Conservation (phyloP, 2,888 invertebrate species). For the Pomacea canaliculata region DNA sequence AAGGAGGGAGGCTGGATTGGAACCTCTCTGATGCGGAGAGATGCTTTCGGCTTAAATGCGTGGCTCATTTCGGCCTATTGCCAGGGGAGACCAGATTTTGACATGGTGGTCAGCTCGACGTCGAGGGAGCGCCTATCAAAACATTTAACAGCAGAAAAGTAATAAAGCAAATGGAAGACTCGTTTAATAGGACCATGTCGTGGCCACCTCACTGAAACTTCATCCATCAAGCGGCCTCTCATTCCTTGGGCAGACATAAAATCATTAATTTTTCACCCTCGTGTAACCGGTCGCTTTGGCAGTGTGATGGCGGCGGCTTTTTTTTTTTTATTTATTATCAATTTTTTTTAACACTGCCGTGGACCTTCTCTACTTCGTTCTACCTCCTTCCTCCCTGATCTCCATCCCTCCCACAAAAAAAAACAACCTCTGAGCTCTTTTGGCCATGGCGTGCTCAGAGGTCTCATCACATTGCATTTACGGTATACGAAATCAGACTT, state of each 20-base stretch:
- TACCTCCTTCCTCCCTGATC: too few species aligned
- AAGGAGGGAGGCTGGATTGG: background rate
- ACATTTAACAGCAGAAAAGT: constrained; percentile 29
- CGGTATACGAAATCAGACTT: too few species aligned
- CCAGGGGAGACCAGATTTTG: constrained; percentile 8
- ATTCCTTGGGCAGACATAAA: constrained; percentile 29
- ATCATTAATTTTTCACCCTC: constrained; percentile 31
- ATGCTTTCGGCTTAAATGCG: constrained; percentile 19
- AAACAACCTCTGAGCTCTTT: too few species aligned
- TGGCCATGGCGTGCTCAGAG: too few species aligned
- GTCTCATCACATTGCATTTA: too few species aligned
- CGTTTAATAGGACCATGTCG: constrained; percentile 29
- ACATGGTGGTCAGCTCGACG: constrained; percentile 2
- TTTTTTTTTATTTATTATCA: too few species aligned
- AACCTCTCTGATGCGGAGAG: constrained; percentile 3
- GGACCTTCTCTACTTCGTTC: too few species aligned
- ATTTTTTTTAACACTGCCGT: too few species aligned
- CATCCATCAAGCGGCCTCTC: constrained; percentile 29
- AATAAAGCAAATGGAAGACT: constrained; percentile 30
- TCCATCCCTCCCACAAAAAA: too few species aligned
- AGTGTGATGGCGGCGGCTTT: background rate
- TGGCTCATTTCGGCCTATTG: constrained; percentile 17
- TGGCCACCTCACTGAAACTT: constrained; percentile 19
- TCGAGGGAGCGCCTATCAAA: constrained; percentile 18
- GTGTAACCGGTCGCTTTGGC: constrained; percentile 15